Conservation (phyloP, 2,888 invertebrate genomes). For the Oxytorus armatus region DNA sequence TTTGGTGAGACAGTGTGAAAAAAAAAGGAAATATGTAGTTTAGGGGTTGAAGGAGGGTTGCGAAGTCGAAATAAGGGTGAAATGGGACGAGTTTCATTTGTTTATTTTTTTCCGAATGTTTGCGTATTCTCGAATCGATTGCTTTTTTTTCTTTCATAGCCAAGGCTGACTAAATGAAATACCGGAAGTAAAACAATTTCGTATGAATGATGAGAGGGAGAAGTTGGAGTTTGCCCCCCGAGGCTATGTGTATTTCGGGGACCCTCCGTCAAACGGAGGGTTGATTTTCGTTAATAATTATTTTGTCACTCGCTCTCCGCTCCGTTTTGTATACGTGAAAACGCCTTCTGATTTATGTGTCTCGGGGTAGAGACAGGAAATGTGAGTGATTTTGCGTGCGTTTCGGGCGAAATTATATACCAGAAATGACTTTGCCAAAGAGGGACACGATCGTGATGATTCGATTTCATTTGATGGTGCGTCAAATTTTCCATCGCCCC, state of each 20-base stretch:
- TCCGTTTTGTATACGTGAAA: not conserved
- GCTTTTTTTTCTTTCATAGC: conserved; percentile 10
- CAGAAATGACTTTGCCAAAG: conserved; percentile 31
- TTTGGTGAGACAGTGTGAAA: not conserved
- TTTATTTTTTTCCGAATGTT: conserved; percentile 12
- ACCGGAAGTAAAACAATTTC: conserved; percentile 54
- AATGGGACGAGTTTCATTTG: conserved; percentile 17
- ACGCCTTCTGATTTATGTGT: conserved; percentile 50
- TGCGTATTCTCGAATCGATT: conserved; percentile 25
- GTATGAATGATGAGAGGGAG: conserved; percentile 26
- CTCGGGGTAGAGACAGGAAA: conserved; percentile 51
- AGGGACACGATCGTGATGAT: conserved; percentile 35
- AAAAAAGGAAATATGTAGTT: not conserved
- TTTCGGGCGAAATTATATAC: conserved; percentile 40
- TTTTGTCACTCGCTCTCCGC: conserved; percentile 44
- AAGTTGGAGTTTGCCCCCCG: conserved; percentile 16
- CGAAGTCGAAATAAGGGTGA: conserved; percentile 2
- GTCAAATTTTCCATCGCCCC: conserved; percentile 19
- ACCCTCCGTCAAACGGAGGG: conserved; percentile 49
- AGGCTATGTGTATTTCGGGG: conserved; percentile 35
- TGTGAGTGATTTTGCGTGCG: conserved; percentile 38
- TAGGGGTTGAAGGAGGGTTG: not conserved
- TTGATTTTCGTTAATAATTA: conserved; percentile 53
- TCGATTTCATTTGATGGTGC: conserved; percentile 30
- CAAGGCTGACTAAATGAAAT: conserved; percentile 29